Base-by-base conservation (phyloP, 2,797 vertebrate genomes). In the Danionella dracula region DNA sequence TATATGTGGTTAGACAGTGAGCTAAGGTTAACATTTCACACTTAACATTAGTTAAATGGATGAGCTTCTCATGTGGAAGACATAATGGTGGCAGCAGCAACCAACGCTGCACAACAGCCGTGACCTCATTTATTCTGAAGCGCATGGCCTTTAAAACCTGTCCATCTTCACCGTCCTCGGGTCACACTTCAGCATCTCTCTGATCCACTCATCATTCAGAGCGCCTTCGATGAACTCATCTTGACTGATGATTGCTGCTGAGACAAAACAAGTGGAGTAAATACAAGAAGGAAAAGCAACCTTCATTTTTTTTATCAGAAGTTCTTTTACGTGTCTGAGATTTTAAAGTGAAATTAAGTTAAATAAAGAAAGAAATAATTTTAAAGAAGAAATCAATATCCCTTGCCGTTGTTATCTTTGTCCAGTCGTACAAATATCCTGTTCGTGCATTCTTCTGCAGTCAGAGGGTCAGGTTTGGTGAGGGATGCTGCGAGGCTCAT, bases 151-250 rank as follows among this genome's bases (percentile, higher is more conserved):
- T 77, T 79, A 29, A 66, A 79, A 67, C 75, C 71, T 84, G 68
- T 84, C 76, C 68, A 89, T 79, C 57, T 82, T 86, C 44, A 88
- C 81, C 1, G 84, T 88, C 54, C 75, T 84, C n/a, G 83, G 88
- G 76, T 90, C 87, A 82, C 87, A 89, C 79, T 90, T 85, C 79
- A 92, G 63, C 85, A 89, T 88, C 66, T 89, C 81, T 37, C 85
- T 79, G 64, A 90, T 86, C 90, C 87, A 91, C 61, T 88, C 80
- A 44, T 90, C 86, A 44, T 76, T 74, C 73, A 89, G 62, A 1
- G 86, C 85, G 42, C 86, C 87, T 37, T 86, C 82, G 17, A 86
- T 87, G 78, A 90, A 90, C 80, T 90, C 88, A 61, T 86, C 79
- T 75, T 87, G 80, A 73, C 77, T 89, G 83, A 90, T 88, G 62